phyloP scores from a whole-genome alignment of 2,888 invertebrate genomes.

The Arge pagana region DNA sequence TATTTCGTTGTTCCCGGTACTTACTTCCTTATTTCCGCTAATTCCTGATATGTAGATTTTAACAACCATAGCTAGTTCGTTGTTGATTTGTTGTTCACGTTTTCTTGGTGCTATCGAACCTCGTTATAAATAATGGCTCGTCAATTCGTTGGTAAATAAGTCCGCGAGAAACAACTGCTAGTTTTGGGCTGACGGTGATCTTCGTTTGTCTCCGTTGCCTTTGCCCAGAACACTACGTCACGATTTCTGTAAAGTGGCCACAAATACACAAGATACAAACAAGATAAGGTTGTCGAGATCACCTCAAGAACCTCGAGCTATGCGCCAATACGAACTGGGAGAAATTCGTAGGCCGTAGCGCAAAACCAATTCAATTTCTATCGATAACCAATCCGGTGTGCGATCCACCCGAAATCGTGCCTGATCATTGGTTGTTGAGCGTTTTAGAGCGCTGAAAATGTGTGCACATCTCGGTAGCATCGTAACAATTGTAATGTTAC shows the following conservation, averaged over 20 bases:
- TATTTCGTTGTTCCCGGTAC: conserved; percentile 42
- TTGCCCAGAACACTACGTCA: conserved; percentile 12
- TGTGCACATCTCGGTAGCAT: too few species aligned
- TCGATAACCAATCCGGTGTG: too few species aligned
- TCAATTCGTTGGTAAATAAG: conserved; percentile 16
- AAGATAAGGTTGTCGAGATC: conserved; percentile 1
- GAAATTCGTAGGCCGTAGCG: too few species aligned
- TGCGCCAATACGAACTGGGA: too few species aligned
- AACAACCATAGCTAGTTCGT: conserved; percentile 86
- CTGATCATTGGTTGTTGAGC: too few species aligned
- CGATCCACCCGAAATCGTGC: too few species aligned
- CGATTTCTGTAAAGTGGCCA: conserved; percentile 1
- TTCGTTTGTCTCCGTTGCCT: conserved; percentile 1
- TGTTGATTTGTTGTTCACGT: conserved; percentile 18
- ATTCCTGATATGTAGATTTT: conserved; percentile 91
- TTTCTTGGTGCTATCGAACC: not conserved
- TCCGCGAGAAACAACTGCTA: conserved; percentile 23
- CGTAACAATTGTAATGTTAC: too few species aligned
- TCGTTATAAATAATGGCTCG: not conserved
- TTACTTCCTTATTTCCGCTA: conserved; percentile 93
- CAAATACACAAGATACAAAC: not conserved
- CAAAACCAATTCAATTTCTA: too few species aligned
- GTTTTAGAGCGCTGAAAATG: too few species aligned
- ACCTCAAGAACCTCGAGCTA: not conserved
- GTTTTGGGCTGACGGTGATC: conserved; percentile 33